Base-by-base conservation (phyloP, 2,888 invertebrate genomes). In the Syrphus vitripennis region DNA sequence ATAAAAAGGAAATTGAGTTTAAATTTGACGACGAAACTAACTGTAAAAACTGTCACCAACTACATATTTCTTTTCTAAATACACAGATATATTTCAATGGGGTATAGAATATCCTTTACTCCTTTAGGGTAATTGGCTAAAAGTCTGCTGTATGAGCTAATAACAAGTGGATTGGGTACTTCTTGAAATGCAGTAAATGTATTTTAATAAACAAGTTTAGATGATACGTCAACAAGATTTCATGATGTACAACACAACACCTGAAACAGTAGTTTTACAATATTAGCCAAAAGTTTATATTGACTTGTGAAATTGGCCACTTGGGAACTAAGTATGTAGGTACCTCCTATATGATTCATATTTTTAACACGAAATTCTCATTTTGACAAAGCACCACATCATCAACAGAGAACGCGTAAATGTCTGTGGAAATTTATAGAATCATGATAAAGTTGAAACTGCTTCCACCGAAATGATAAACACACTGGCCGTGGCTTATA, bases 391-490 rank as follows among this genome's bases (percentile, higher is more conserved):
- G 72, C 67, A 57, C 70, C 31, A 31, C 19, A 42, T 0, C 4
- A 45, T 31, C 63, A 45, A 40, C 24, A 40, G 50, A 31, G 53
- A 86, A 82, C 74, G 82, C 77, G 82, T 78, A 70, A 86, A 71
- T 48, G 71, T 69, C 40, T 24, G 45, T 34, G 61, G 31, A 24
- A 86, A 77, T 86, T 86, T 76, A 77, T 86, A 80, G 71, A 67
- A 84, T 72, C 67, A 78, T 82, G 86, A 77, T 86, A 82, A 86
- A 86, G 86, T 86, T 86, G 69, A 61, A 82, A 86, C 74, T 70
- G 74, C 78, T 50, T 34, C 65, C 63, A 21, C 67, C 63, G 34
- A 59, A 83, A 79, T 79, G 48, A 77, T 74, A 70, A 40, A 50
- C 14, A 7, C n/a, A 42, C 10, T 26, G 10, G 40, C 2, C 14